A percentile compares a stretch with the other conserved stretches of the same genome.
Evolutionary conservation across 2,888 invertebrate species (phyloP).

Genomic region (Oligia fasciuncula): DNA sequence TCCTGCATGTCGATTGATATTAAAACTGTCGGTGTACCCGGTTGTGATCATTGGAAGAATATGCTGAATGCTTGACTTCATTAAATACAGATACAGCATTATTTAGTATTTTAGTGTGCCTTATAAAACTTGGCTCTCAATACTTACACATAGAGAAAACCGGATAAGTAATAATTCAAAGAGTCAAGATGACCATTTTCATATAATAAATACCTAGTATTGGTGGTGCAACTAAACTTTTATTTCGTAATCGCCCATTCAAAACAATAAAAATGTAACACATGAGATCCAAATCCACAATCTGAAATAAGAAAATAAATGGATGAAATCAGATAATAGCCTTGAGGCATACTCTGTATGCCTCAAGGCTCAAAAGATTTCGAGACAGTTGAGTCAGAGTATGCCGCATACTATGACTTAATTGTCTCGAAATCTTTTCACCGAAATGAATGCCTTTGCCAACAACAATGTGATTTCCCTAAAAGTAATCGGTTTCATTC

Average conservation of each 20-base stretch:
- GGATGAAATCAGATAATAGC: neutral
- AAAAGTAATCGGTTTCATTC: constrained; percentile 21
- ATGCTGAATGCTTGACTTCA: neutral
- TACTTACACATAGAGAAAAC: neutral
- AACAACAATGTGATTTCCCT: constrained; percentile 27
- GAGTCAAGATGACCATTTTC: neutral
- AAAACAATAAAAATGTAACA: neutral
- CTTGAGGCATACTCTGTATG: neutral
- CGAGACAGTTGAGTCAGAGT: too few relatives aligned
- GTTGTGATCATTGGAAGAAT: constrained; percentile 19
- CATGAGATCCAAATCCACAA: neutral
- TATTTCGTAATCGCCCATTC: neutral
- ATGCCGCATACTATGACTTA: neutral
- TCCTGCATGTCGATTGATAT: constrained; percentile 45
- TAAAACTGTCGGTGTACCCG: constrained; percentile 30
- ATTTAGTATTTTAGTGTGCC: neutral
- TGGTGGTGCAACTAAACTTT: neutral
- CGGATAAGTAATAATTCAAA: too few relatives aligned
- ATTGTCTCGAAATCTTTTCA: constrained; percentile 3
- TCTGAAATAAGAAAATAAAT: neutral
- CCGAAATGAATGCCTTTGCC: constrained; percentile 6
- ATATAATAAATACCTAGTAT: neutral
- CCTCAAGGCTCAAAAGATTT: too few relatives aligned
- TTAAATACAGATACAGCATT: constrained; percentile 1
- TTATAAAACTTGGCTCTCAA: neutral